phyloP scores from a whole-genome alignment of 2,888 invertebrate species.

The Limnephilus marmoratus region DNA sequence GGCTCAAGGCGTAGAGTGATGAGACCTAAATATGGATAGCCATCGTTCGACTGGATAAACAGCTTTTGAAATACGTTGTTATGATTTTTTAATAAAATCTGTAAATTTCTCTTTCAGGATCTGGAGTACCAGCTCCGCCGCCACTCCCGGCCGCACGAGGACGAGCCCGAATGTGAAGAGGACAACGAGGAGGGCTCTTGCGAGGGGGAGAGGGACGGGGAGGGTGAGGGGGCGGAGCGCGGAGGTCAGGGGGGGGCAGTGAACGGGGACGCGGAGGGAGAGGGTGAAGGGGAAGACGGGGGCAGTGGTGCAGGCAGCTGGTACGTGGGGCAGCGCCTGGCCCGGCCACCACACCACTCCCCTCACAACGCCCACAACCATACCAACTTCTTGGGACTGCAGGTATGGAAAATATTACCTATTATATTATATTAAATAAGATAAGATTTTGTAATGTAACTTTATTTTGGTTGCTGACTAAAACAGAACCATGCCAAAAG shows the following conservation, averaged over 20 bases:
- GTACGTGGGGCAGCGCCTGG: slow-evolving; percentile 86
- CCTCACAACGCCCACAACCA: slow-evolving; percentile 79
- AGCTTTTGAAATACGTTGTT: too few relatives aligned
- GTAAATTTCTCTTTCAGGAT: slow-evolving; percentile 74
- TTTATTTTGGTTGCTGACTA: neutral
- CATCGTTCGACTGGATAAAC: neutral
- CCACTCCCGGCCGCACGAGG: slow-evolving; percentile 79
- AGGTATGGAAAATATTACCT: slow-evolving; percentile 72
- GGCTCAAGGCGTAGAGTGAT: too few relatives aligned
- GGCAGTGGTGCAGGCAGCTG: slow-evolving; percentile 79
- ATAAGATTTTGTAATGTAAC: neutral
- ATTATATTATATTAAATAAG: too few relatives aligned
- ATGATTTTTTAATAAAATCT: too few relatives aligned
- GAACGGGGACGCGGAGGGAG: slow-evolving; percentile 61
- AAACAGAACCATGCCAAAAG: too few relatives aligned
- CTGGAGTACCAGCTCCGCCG: slow-evolving; percentile 88
- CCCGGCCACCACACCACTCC: slow-evolving; percentile 78
- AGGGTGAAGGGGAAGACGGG: slow-evolving; percentile 71
- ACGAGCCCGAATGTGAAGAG: slow-evolving; percentile 71
- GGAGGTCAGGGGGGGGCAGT: slow-evolving; percentile 67
- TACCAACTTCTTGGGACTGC: slow-evolving; percentile 77
- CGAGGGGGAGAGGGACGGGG: slow-evolving; percentile 67
- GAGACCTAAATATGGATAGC: neutral
- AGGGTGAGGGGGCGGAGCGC: slow-evolving; percentile 68
- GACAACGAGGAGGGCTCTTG: slow-evolving; percentile 69